Base-by-base conservation (phyloP, 2,797 vertebrate species). In the Schizopygopsis pylzovi region DNA sequence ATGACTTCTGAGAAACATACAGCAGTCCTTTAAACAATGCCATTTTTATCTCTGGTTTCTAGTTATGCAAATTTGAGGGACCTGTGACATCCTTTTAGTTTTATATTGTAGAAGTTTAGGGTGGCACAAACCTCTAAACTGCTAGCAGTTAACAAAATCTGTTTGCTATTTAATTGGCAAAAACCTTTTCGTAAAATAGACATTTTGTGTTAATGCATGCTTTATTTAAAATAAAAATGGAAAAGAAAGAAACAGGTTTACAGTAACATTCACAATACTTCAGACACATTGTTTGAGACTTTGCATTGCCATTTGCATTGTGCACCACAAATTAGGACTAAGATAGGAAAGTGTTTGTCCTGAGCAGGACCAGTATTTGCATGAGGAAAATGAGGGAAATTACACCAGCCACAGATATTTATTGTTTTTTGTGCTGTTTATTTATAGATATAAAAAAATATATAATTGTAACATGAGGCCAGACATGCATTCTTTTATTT, bases 51-150 rank as follows among this genome's bases (percentile, higher is more conserved):
- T 71, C 25, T 82, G 72, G 77, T 73, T 85, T 83, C 67, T 52
- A 85, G 76, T 16, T 37, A 73, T 85, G 63, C 25, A 89, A 78
- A 87, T 70, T n/a, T 33, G 61, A 47, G 45, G 28, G 25, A 85
- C 6, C 39, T 20, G 20, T 0, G 0, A 41, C 33, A 22, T 56
- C 10, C 25, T 72, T 82, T 79, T 70, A 37, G 12, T 84, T 81
- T 33, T 73, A 33, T 33, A 41, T 33, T 65, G 63, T 15, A n/a
- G 41, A 28, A 75, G n/a, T 15, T 33, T 1, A 59, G 20, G 54
- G 20, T 7, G 28, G 37, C 47, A 75, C 4, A 16, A 59, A 43
- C 22, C 76, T 59, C 37, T n/a, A 13, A 78, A 59, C 39, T 25
- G 12, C 76, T 18, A 61, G 76, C 8, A 54, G 49, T 13, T 39